These are phyloP conservation scores for Drosophila hydei DNA, from an alignment of 1,140 invertebrate species.

Conservation along the genomic window DNA sequence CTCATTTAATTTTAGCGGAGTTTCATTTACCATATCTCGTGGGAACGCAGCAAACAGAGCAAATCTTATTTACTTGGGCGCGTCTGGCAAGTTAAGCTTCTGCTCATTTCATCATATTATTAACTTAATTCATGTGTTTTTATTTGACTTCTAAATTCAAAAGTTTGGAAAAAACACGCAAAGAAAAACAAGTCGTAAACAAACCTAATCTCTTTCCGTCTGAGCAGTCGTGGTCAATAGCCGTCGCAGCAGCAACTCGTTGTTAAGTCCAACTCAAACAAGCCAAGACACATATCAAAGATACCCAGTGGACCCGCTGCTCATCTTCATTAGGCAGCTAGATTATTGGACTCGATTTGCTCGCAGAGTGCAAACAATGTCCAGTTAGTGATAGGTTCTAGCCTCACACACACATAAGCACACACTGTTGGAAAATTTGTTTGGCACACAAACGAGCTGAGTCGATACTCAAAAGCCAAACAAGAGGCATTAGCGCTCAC, in stretches of 20 bases:
- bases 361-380: constrained; percentile 59
- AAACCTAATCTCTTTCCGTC: background rate
- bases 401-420: constrained; percentile 9
- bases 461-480: constrained; percentile 57
- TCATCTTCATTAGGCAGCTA: constrained; percentile 32
- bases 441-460: constrained; percentile 60
- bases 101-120: background rate
- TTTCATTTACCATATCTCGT: too few species aligned
- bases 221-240: constrained; percentile 18
- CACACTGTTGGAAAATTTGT: constrained; percentile 61
- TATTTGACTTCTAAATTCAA: background rate
- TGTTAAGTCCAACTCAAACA: constrained; percentile 74
- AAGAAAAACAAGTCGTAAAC: background rate
- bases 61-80: too few species aligned
- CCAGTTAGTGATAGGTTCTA: constrained; percentile 48
- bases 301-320: constrained; percentile 55
- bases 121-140: background rate
- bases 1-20: too few species aligned
- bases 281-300: constrained; percentile 73
- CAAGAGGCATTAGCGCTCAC: constrained; percentile 57
- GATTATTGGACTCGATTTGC: constrained; percentile 35
- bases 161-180: background rate
- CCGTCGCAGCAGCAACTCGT: constrained; percentile 26
- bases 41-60: too few species aligned
- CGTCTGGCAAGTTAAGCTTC: too few species aligned